These are phyloP conservation scores for Drosophila tristis DNA, from an alignment of 1,140 invertebrate species.

Conservation along the genomic window DNA sequence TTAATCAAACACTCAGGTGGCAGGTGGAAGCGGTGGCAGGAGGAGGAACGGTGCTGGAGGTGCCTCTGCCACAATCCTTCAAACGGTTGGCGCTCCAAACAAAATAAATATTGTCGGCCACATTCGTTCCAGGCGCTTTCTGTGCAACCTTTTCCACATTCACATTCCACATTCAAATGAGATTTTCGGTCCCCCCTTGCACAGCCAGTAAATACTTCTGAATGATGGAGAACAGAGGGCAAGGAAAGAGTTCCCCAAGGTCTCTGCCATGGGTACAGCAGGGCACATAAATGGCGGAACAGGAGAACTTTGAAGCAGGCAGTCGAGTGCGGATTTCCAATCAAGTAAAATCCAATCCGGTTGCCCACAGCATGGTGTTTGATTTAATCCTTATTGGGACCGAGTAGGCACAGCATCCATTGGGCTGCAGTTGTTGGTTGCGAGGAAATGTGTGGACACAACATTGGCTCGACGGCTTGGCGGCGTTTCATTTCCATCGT, in stretches of 20 bases:
- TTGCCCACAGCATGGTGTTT: no score
- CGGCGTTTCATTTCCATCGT: no score
- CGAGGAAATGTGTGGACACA: no score
- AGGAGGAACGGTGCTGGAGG: neutral
- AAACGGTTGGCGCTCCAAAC: conserved; percentile 64
- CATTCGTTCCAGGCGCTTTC: conserved; percentile 50
- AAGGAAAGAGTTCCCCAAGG: neutral
- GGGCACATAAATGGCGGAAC: no score
- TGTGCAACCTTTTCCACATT: conserved; percentile 61
- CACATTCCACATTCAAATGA: conserved; percentile 78
- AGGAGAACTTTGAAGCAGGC: no score
- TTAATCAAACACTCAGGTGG: conserved; percentile 65
- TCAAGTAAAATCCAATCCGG: no score
- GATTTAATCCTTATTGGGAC: no score
- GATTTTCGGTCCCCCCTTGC: conserved; percentile 18
- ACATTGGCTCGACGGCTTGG: no score
- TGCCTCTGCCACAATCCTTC: conserved; percentile 7
- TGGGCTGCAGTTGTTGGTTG: no score
- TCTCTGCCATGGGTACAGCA: neutral
- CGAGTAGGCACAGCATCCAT: no score
- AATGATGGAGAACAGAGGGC: conserved; percentile 7
- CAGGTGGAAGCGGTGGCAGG: neutral
- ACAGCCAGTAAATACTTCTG: conserved; percentile 40
- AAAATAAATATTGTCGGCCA: conserved; percentile 77
- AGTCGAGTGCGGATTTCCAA: no score